Evolutionary conservation across 2,888 invertebrate genomes (phyloP).

Genomic region (Drosophila mettleri): DNA sequence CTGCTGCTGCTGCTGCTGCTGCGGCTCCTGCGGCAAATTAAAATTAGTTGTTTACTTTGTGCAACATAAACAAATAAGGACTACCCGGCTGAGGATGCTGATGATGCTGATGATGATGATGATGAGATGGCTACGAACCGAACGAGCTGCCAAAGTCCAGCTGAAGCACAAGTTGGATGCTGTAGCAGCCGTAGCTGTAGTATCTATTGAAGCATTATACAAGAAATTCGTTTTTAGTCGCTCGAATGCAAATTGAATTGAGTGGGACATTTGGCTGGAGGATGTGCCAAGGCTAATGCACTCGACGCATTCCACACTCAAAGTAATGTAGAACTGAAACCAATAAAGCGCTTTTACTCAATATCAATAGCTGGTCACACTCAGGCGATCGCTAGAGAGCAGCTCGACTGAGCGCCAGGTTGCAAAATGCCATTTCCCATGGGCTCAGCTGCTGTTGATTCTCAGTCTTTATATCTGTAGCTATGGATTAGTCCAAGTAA

Average conservation of each 20-base stretch:
- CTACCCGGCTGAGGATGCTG: conserved; percentile 39
- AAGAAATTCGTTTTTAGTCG: conserved; percentile 56
- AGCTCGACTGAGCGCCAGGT: too few species aligned
- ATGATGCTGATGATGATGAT: conserved; percentile 25
- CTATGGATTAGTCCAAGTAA: neutral
- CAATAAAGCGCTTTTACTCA: neutral
- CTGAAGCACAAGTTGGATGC: conserved; percentile 19
- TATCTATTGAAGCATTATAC: conserved; percentile 61
- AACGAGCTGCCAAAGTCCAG: conserved; percentile 6
- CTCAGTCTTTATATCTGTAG: too few species aligned
- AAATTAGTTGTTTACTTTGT: conserved; percentile 80
- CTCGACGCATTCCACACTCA: conserved; percentile 25
- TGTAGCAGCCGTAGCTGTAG: conserved; percentile 10
- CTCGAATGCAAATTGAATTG: conserved; percentile 70
- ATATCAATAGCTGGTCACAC: neutral
- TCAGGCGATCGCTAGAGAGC: too few species aligned
- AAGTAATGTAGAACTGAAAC: neutral
- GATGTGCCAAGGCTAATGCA: conserved; percentile 17
- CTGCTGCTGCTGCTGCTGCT: conserved; percentile 30
- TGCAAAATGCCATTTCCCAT: too few species aligned
- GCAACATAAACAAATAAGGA: conserved; percentile 80
- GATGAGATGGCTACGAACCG: conserved; percentile 19
- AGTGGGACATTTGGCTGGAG: conserved; percentile 33
- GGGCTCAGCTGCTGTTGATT: too few species aligned
- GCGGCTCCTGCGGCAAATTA: conserved; percentile 80